Conservation (phyloP, 2,888 invertebrate species). For the Andrena fulva region DNA sequence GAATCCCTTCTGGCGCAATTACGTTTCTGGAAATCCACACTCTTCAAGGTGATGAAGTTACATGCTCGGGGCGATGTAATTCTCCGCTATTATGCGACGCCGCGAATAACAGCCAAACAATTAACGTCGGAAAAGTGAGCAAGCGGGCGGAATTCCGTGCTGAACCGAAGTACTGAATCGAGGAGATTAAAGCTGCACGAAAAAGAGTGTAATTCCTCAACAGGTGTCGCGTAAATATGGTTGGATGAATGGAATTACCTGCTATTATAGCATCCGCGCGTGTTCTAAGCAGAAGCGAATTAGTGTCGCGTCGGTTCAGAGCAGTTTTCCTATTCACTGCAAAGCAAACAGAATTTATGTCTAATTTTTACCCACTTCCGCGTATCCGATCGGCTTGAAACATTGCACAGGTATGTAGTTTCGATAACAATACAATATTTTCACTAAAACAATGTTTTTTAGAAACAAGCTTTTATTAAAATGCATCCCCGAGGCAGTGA, state of each 20-base stretch:
- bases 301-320: background rate
- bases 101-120: conserved; percentile 3
- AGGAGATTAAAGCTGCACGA: background rate
- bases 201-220: conserved; percentile 11
- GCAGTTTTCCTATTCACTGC: background rate
- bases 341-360: background rate
- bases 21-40: conserved; percentile 52
- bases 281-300: background rate
- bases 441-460: too few species aligned
- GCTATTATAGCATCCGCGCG: conserved; percentile 1
- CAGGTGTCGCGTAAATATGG: conserved; percentile 36
- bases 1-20: conserved; percentile 68
- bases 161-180: background rate
- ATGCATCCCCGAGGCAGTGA: too few species aligned
- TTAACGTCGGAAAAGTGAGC: conserved; percentile 16
- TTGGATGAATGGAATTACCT: conserved; percentile 21
- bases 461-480: too few species aligned
- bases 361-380: too few species aligned
- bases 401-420: too few species aligned
- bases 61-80: conserved; percentile 18
- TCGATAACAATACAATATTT: too few species aligned
- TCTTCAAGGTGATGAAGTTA: conserved; percentile 51
- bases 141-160: background rate
- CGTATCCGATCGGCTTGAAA: too few species aligned
- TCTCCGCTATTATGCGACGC: conserved; percentile 16